Evolutionary conservation across 2,888 invertebrate species (phyloP).

Genomic region (Mythimna pallens): DNA sequence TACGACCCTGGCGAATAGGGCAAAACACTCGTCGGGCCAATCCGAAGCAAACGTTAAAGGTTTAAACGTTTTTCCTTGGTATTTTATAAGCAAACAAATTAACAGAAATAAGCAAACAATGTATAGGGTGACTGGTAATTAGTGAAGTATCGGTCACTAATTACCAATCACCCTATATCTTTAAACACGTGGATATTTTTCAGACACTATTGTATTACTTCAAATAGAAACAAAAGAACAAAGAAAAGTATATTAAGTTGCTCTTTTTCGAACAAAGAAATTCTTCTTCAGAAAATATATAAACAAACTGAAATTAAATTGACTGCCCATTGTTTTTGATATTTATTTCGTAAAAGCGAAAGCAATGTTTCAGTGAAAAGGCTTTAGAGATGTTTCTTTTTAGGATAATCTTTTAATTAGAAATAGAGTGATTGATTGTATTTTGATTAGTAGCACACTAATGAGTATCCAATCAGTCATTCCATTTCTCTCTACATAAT

Average conservation of each 20-base stretch:
- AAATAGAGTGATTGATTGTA: neutral
- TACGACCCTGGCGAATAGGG: too few species aligned
- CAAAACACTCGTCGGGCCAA: too few species aligned
- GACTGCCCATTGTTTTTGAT: conserved; percentile 2
- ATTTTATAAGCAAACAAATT: neutral
- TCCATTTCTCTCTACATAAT: neutral
- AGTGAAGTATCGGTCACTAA: too few species aligned
- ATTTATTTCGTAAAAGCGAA: neutral
- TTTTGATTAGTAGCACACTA: neutral
- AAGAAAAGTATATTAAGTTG: neutral
- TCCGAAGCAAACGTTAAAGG: too few species aligned
- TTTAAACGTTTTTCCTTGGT: neutral
- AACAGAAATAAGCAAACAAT: neutral
- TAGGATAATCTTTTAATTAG: neutral
- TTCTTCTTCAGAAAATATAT: conserved; percentile 11
- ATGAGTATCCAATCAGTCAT: too few species aligned
- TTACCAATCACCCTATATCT: too few species aligned
- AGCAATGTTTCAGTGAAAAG: conserved; percentile 9
- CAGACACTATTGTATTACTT: neutral
- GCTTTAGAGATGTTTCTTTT: neutral
- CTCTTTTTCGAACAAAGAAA: neutral
- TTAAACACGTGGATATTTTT: neutral
- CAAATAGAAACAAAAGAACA: conserved; percentile 16
- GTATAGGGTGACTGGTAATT: too few species aligned
- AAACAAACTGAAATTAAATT: conserved; percentile 24